Evolutionary conservation across 2,797 vertebrate genomes (phyloP).

Genomic region (Pipistrellus nathusii): DNA sequence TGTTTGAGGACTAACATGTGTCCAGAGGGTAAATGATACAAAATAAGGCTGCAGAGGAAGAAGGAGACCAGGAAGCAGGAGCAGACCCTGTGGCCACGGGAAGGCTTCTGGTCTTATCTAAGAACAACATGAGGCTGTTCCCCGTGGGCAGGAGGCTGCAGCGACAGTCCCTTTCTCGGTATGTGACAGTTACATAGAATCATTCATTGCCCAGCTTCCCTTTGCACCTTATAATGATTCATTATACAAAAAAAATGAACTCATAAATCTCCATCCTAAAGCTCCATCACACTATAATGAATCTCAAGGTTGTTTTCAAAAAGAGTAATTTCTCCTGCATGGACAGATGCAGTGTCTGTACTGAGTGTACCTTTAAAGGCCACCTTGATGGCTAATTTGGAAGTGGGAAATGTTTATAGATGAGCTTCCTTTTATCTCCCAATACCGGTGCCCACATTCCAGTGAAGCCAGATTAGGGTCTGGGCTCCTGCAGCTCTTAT

Average conservation of each 20-base stretch:
- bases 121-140: neutral
- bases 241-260: neutral
- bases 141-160: rapidly evolving
- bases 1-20: neutral
- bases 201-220: neutral
- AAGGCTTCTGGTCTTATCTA: neutral
- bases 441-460: neutral
- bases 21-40: neutral
- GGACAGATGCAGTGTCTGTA: neutral
- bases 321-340: neutral
- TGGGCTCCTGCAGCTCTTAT: neutral
- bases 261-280: neutral
- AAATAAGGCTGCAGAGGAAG: neutral
- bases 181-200: neutral
- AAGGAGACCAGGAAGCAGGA: neutral
- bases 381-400: neutral
- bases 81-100: rapidly evolving
- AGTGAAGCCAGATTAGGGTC: neutral
- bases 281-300: neutral
- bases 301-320: neutral
- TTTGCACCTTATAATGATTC: neutral
- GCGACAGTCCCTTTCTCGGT: neutral
- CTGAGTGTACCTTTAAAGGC: neutral
- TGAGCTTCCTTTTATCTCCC: neutral
- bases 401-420: neutral